Base-by-base conservation (phyloP, 1,140 invertebrate species). In the Diplogasteroides magnus region DNA sequence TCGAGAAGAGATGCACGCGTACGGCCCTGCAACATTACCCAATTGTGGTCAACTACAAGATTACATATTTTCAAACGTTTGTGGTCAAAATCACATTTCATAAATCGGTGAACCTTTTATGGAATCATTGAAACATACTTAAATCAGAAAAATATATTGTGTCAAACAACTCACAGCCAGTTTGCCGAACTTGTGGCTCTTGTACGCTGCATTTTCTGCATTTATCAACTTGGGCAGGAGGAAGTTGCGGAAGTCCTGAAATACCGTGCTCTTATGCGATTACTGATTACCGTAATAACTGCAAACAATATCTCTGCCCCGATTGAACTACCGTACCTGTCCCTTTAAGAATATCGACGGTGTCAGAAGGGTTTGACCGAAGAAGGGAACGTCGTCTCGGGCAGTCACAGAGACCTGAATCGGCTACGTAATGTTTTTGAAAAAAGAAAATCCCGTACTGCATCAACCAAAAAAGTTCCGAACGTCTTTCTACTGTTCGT, bases 151-250 rank as follows among this genome's bases (percentile, higher is more conserved):
- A 67, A 67, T 65, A 70, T 68, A n/a, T 67, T n/a, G n/a, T n/a
- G n/a, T n/a, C n/a, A n/a, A n/a, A n/a, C n/a, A n/a, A n/a, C 94
- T 86, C 85, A 90, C 89, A 85, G 95, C 91, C 1, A 97, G 85
- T 86, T 93, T 93, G 2, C 93, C 90, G 84, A 98, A 98, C 82
- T 96, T 94, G 61, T 94, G 90, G 0, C 94, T 93, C 84, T 95
- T 95, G 84, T 96, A 97, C 80, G 93, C 95, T 1, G 95, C 93
- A 77, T 92, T 93, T 85, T 98, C 95, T 1, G 94, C 95, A 84
- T 97, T 97, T 73, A 98, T 93, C 28, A 97, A 87, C 84, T 98
- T 98, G 13, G 94, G 95, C 0, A 98, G 87, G 2, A 98, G 87
- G 83, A 97, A 97, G 78, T 97, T 92, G 82, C 93, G 90, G 81